A percentile compares a stretch with the other conserved stretches of the same genome.
phyloP scores from a whole-genome alignment of 2,797 vertebrate species.

The Molossus molossus region DNA sequence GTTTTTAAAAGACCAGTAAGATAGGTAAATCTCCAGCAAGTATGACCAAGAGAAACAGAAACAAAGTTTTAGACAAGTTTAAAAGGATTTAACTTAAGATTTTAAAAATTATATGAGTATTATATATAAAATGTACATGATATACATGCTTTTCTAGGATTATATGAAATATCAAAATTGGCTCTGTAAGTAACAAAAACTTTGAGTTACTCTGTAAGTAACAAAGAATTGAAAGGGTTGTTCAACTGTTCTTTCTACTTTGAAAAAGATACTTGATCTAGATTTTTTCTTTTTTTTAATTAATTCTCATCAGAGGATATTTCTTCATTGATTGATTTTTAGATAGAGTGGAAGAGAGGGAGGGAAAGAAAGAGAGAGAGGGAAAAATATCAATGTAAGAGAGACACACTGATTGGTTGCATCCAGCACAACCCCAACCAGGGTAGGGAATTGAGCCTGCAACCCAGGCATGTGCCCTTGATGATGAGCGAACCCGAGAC shows the following conservation, averaged over 20 bases:
- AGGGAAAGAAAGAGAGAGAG: too few relatives aligned
- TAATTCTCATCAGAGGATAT: too few relatives aligned
- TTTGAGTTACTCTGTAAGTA: neutral
- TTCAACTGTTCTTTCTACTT: slow-evolving; percentile 63
- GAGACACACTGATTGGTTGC: too few relatives aligned
- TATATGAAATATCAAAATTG: slow-evolving; percentile 57
- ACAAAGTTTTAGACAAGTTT: slow-evolving; percentile 40
- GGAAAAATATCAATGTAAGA: too few relatives aligned
- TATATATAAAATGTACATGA: slow-evolving; percentile 50
- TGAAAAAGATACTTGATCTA: slow-evolving; percentile 55
- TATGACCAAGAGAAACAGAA: slow-evolving; percentile 27
- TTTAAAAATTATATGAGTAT: neutral
- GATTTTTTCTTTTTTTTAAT: neutral
- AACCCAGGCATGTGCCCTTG: too few relatives aligned
- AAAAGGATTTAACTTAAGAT: slow-evolving; percentile 12
- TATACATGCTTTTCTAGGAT: slow-evolving; percentile 40
- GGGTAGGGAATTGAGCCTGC: too few relatives aligned
- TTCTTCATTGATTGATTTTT: too few relatives aligned
- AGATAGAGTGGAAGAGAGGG: too few relatives aligned
- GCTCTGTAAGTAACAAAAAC: slow-evolving; percentile 27
- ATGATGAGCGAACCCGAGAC: too few relatives aligned
- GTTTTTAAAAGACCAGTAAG: neutral
- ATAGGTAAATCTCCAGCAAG: neutral
- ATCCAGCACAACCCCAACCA: too few relatives aligned
- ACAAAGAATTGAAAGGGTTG: neutral